Evolutionary conservation across 1,140 invertebrate species (phyloP).

Genomic region (Drosophila subpulchrella): DNA sequence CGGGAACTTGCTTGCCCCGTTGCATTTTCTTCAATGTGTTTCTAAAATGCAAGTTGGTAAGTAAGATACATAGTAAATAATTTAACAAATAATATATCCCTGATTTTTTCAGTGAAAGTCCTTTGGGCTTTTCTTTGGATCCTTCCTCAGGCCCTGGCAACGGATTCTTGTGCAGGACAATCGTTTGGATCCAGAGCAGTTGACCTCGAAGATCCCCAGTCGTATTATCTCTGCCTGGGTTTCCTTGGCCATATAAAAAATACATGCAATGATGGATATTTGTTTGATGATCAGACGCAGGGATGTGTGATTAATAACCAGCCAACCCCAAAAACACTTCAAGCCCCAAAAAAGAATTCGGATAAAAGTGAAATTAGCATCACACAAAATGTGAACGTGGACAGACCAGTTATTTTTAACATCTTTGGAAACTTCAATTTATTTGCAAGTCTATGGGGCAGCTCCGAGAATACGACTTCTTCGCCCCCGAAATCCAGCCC

Average conservation of each 20-base stretch:
- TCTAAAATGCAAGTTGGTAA: conserved; percentile 66
- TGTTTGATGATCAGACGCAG: conserved; percentile 34
- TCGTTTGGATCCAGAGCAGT: conserved; percentile 58
- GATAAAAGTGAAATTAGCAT: conserved; percentile 28
- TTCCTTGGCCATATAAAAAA: conserved; percentile 43
- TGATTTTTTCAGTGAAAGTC: conserved; percentile 34
- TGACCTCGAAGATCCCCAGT: conserved; percentile 43
- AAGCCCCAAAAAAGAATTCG: neutral
- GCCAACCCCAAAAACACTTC: neutral
- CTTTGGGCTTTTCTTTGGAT: conserved; percentile 65
- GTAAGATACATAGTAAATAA: conserved; percentile 7
- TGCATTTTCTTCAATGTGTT: conserved; percentile 42
- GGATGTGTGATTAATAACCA: conserved; percentile 23
- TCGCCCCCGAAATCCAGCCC: neutral
- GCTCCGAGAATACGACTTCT: neutral
- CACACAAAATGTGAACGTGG: conserved; percentile 41
- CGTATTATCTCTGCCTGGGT: conserved; percentile 59
- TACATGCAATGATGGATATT: conserved; percentile 36
- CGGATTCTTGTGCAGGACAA: conserved; percentile 48
- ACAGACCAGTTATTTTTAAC: conserved; percentile 61
- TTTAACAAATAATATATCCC: neutral
- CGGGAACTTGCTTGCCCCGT: neutral
- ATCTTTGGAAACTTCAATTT: conserved; percentile 54
- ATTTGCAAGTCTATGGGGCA: conserved; percentile 50
- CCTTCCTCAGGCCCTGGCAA: conserved; percentile 51